A percentile compares a stretch with the other conserved stretches of the same genome.
Conservation (phyloP, 2,888 invertebrate species). For the Harpagoxenus sublaevis region DNA sequence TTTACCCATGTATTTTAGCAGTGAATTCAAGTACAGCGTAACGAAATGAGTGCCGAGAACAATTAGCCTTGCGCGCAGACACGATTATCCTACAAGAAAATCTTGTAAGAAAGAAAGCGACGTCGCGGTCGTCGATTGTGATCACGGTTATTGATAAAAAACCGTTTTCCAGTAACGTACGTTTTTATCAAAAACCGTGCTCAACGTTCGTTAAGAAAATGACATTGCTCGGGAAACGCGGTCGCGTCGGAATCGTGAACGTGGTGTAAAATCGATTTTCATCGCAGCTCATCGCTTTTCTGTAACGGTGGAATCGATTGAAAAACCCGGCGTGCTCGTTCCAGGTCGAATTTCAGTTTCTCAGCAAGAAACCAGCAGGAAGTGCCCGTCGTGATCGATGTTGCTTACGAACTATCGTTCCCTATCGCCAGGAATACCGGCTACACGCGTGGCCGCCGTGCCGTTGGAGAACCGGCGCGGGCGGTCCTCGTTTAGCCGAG, state of each 20-base stretch:
- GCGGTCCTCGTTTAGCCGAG: slow-evolving; percentile 52
- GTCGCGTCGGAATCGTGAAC: background rate
- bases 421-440: slow-evolving; percentile 20
- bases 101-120: background rate
- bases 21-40: background rate
- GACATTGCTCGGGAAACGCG: background rate
- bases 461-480: slow-evolving; percentile 15
- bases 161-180: background rate
- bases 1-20: background rate
- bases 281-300: background rate
- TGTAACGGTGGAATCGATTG: background rate
- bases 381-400: slow-evolving; percentile 3
- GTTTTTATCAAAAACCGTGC: background rate
- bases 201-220: background rate
- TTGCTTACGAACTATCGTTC: background rate
- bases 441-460: background rate
- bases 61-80: background rate
- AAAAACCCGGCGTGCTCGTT: background rate
- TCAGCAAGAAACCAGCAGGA: background rate
- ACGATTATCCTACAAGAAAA: background rate
- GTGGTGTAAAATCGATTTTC: background rate
- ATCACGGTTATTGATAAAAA: slow-evolving; percentile 9
- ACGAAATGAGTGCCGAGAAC: slow-evolving; percentile 1
- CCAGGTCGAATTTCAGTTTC: background rate
- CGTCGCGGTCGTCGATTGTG: background rate